Evolutionary conservation across 2,888 invertebrate species (phyloP), one percentile per base, ranked within the genome.

Genomic region (Geophilus truncorum): DNA sequence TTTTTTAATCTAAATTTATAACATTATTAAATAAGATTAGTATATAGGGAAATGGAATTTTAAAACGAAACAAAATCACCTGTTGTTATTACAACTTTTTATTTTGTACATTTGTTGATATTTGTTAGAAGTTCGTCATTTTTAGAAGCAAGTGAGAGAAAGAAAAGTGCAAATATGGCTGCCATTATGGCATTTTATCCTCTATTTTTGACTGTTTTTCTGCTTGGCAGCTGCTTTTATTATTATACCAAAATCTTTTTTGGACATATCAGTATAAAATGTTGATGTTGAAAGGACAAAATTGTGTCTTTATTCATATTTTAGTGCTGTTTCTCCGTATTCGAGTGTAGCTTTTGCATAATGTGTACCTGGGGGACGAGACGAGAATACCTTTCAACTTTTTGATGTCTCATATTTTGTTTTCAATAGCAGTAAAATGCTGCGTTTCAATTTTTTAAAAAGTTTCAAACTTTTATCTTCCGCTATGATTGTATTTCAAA

Each of bases 81-180:
- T 7, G 23, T 62, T 62, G 57, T 62, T 62, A 62, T n/a, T 62
- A 21, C 57, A 62, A 62, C 57, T 62, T 62, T 62, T 62, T 62
- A 62, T 23, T 23, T 62, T 62, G 57, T 62, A 62, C 18, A 62
- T 62, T 62, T 62, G 57, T 62, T 62, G 57, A 62, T 62, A 62
- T 62, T 62, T 62, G 57, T 34, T 34, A 34, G 34, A 34, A 34
- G 9, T 34, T 34, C n/a, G 34, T 34, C 34, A 9, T 40, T 40
- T 12, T 40, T n/a, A n/a, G n/a, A 40, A n/a, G 15, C 40, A 12
- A 36, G 36, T 12, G 4, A 40, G 40, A 40, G 15, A n/a, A n/a
- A 9, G n/a, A n/a, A 40, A n/a, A 12, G 40, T 40, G 40, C 40
- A 40, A 40, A 40, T 40, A 40, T 40, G 40, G 40, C 40, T 40